Percentiles rank a stretch among this genome's conserved stretches.
phyloP scores from a whole-genome alignment of 2,113 vertebrate genomes.

The Thamnaconus septentrionalis region DNA sequence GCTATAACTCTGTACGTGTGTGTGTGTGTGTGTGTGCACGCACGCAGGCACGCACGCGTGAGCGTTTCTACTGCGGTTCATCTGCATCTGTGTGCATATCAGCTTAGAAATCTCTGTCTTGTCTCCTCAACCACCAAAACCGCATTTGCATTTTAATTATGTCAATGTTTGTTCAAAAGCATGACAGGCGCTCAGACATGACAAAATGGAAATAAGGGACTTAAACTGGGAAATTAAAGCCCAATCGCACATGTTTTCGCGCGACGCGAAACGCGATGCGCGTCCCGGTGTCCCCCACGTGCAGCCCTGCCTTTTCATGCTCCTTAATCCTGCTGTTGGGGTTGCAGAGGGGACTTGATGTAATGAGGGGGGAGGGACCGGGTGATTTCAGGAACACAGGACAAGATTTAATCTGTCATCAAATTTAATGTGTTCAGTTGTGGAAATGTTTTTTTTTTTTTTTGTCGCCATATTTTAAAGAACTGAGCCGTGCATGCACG shows the following conservation, averaged over 20 bases:
- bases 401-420: slow-evolving; percentile 39
- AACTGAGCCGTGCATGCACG: too few relatives aligned
- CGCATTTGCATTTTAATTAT: slow-evolving; percentile 83
- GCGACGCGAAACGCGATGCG: slow-evolving; percentile 52
- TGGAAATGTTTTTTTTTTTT: too few relatives aligned
- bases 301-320: slow-evolving; percentile 56
- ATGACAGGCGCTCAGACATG: slow-evolving; percentile 75
- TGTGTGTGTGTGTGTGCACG: slow-evolving; percentile 23
- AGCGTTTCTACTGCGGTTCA: slow-evolving; percentile 33
- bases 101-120: slow-evolving; percentile 67
- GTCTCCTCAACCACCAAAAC: slow-evolving; percentile 63
- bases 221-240: slow-evolving; percentile 72
- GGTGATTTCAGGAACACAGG: slow-evolving; percentile 33
- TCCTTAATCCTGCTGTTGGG: slow-evolving; percentile 49
- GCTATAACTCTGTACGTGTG: slow-evolving; percentile 29
- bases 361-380: slow-evolving; percentile 20
- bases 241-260: slow-evolving; percentile 57
- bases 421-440: slow-evolving; percentile 22
- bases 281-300: slow-evolving; percentile 51
- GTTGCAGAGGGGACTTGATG: slow-evolving; percentile 22
- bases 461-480: too few relatives aligned
- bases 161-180: slow-evolving; percentile 81
- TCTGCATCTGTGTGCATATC: slow-evolving; percentile 64
- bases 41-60: slow-evolving; percentile 6
- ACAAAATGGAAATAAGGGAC: slow-evolving; percentile 75